Evolutionary conservation across 2,888 invertebrate genomes (phyloP).

Genomic region (Clitarchus hookeri): DNA sequence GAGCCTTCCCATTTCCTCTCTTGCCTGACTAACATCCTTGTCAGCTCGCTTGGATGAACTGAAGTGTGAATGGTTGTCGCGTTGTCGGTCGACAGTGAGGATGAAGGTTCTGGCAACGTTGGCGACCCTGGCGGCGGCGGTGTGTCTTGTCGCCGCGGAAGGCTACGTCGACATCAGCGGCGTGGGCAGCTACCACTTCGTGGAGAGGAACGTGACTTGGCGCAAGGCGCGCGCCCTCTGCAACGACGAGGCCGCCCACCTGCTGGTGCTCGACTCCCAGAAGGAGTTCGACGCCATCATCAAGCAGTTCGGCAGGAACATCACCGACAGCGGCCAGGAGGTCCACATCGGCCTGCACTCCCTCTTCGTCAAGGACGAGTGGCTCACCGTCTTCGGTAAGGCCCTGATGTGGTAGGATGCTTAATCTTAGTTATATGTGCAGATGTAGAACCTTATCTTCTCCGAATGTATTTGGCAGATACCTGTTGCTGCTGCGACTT

Average conservation of each 20-base stretch:
- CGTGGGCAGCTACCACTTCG: not conserved
- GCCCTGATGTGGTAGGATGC: too few species aligned
- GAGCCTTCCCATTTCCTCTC: too few species aligned
- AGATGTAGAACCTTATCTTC: too few species aligned
- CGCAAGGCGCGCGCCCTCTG: not conserved
- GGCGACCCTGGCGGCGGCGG: not conserved
- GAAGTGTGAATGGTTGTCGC: too few species aligned
- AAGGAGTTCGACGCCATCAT: not conserved
- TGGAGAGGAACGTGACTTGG: not conserved
- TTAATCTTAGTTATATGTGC: too few species aligned
- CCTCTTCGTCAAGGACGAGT: not conserved
- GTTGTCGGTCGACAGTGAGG: not conserved
- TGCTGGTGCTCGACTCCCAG: not conserved
- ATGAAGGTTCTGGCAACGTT: not conserved
- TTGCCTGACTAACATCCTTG: too few species aligned
- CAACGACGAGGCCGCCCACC: not conserved
- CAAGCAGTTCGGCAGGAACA: not conserved
- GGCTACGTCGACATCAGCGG: not conserved
- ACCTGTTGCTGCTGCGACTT: too few species aligned
- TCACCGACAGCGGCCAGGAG: not conserved
- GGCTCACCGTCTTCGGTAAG: not conserved
- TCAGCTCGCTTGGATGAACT: too few species aligned
- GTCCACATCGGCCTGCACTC: not conserved
- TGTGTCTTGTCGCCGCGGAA: not conserved
- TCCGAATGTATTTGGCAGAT: too few species aligned